Percentiles rank a stretch among this genome's conserved stretches.
phyloP scores from a whole-genome alignment of 2,113 vertebrate species.

The Orycteropus afer region DNA sequence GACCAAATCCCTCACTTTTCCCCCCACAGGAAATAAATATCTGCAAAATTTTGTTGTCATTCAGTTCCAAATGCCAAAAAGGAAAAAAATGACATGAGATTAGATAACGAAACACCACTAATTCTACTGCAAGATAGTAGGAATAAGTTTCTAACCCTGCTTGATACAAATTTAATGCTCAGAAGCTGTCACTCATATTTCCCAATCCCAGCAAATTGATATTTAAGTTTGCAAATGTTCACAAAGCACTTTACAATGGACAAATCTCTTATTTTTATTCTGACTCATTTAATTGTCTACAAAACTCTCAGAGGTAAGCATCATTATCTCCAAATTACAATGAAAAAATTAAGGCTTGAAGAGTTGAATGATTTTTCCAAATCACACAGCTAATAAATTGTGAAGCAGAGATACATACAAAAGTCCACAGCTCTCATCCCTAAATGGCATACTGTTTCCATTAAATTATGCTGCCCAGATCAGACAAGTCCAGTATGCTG shows the following conservation, averaged over 20 bases:
- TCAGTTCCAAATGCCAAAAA: neutral
- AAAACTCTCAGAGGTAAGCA: neutral
- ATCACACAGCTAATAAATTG: neutral
- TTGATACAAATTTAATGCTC: neutral
- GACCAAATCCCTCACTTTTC: neutral
- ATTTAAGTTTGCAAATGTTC: constrained; percentile 13
- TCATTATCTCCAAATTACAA: neutral
- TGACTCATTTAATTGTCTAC: neutral
- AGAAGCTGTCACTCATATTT: neutral
- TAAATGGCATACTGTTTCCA: neutral
- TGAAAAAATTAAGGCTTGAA: neutral
- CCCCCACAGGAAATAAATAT: neutral
- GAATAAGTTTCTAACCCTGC: neutral
- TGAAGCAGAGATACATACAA: neutral
- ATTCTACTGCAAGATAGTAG: neutral
- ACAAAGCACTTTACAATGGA: neutral
- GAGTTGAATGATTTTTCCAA: neutral
- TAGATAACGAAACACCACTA: neutral
- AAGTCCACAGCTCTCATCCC: neutral
- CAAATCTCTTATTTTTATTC: neutral
- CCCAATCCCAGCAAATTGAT: neutral
- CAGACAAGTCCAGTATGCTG: neutral
- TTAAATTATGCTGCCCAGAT: neutral
- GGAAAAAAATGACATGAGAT: neutral
- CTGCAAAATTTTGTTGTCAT: neutral